Evolutionary conservation across 2,113 vertebrate species (phyloP), one percentile per base, ranked within the genome.

Genomic region (Erythrolamprus reginae): DNA sequence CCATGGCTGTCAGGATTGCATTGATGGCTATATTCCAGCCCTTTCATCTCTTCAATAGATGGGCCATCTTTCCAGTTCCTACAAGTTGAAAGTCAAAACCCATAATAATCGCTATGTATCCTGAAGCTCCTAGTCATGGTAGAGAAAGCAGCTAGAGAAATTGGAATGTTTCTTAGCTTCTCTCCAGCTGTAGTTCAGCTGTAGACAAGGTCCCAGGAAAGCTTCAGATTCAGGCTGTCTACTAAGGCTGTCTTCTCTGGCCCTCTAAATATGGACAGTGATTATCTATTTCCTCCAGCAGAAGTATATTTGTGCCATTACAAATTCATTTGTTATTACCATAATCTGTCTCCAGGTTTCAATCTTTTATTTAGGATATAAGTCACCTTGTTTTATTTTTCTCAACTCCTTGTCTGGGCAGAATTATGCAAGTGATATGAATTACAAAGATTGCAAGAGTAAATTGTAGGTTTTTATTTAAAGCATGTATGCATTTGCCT

Each of bases 231-330:
- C 58, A 61, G 10, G 61, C 61, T 33, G 61, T 12, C 28, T 33
- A n/a, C 4, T 13, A 65, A 65, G 1, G 61, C 28, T 65, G 58
- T 65, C 38, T 45, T 45, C 38, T 45, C 6, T 82, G 77, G 19
- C 38, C 38, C 38, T 65, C 28, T n/a, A 4, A 10, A 28, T 2
- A n/a, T 23, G 38, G 38, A 45, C 5, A 70, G 15, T 28, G 15
- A 48, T 87, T 86, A 0, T 88, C 12, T 90, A 88, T 93, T 93
- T 93, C 58, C 3, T 90, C 92, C 92, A 89, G 9, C 89, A 93
- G 93, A 92, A 45, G 87, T 83, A 70, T 89, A 82, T 91, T 19
- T 87, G 90, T 51, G 88, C 86, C 89, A 91, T 93, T 93, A 61
- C 7, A 89, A 93, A 82, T 23, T 77, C 90, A 93, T 92, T 88